Conservation (phyloP, 30 jellyfish, hydroid and myxozoan genomes). For the Phacellophora camtschatica region DNA sequence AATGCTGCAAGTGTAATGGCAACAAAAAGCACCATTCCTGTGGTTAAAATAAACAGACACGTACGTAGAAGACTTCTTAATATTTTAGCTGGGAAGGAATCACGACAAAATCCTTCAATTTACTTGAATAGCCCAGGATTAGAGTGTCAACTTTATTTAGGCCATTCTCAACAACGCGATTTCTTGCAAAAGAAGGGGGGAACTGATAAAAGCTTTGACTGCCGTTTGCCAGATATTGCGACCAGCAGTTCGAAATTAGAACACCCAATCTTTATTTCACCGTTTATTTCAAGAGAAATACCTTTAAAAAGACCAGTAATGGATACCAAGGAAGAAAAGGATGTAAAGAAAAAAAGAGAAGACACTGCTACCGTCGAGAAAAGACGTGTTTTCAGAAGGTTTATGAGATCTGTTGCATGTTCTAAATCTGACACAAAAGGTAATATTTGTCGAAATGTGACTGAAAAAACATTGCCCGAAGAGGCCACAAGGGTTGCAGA, state of each 20-base stretch:
- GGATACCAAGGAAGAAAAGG: neutral
- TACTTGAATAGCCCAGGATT: neutral
- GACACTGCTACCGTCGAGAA: neutral
- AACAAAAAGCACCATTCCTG: neutral
- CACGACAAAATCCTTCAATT: neutral
- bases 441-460: neutral
- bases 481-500: neutral
- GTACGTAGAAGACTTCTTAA: constrained; percentile 13
- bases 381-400: neutral
- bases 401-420: neutral
- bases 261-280: neutral
- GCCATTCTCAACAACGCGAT: neutral
- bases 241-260: neutral
- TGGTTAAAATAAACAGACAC: constrained; percentile 3
- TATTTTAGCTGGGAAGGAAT: constrained; percentile 10
- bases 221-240: neutral
- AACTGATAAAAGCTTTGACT: neutral
- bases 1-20: too few relatives aligned
- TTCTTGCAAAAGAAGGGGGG: neutral
- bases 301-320: neutral
- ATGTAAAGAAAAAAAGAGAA: neutral
- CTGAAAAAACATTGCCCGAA: neutral
- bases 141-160: neutral
- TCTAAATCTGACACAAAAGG: neutral
- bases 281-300: neutral